These are phyloP conservation scores for Rhinogobius similis DNA, from an alignment of 2,113 vertebrate genomes.

Conservation along the genomic window DNA sequence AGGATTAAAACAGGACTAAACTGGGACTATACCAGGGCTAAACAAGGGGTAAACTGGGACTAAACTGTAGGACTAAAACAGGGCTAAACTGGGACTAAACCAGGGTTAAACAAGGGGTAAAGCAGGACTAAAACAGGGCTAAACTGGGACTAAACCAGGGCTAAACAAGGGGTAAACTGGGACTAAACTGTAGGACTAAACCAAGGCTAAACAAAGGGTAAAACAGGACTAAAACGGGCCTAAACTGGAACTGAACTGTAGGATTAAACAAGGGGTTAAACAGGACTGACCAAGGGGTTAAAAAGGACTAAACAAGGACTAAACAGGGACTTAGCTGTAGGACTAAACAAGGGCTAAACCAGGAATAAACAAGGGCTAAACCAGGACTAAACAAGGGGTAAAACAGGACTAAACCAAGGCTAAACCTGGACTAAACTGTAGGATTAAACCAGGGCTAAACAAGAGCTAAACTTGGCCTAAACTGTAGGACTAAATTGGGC, in stretches of 20 bases:
- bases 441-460: not conserved
- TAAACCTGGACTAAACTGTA: not conserved
- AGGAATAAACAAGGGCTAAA: not conserved
- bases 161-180: not conserved
- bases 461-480: not conserved
- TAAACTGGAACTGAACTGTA: too few relatives aligned
- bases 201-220: not conserved
- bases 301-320: too few relatives aligned
- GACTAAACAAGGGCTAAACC: too few relatives aligned
- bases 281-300: too few relatives aligned
- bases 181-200: not conserved
- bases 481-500: not conserved
- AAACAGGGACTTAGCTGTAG: too few relatives aligned
- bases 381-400: not conserved
- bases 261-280: too few relatives aligned
- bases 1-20: not conserved
- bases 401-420: not conserved
- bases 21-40: not conserved
- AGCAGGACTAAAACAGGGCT: not conserved
- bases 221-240: too few relatives aligned
- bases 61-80: too few relatives aligned
- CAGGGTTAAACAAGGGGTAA: not conserved
- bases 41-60: not conserved
- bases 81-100: not conserved
- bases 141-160: not conserved